Evolutionary conservation across 2,113 vertebrate genomes (phyloP).

Genomic region (Gallinago undulata): DNA sequence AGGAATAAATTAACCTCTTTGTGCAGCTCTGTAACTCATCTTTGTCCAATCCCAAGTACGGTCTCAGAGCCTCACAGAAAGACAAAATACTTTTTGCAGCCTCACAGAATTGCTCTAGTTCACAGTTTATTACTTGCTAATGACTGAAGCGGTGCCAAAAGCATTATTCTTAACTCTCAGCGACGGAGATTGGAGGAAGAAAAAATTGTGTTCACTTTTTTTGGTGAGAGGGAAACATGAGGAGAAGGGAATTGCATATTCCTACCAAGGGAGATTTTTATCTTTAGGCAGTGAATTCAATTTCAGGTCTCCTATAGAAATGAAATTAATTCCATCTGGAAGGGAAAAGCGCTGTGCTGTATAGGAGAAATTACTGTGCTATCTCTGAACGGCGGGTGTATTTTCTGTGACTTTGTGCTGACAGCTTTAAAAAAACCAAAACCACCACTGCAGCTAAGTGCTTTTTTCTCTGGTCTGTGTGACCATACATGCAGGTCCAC

Average conservation of each 20-base stretch:
- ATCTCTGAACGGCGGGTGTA: background rate
- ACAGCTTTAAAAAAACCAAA: background rate
- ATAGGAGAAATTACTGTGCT: background rate
- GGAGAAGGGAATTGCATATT: constrained; percentile 51
- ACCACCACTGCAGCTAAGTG: fast-evolving
- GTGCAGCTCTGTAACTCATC: constrained; percentile 35
- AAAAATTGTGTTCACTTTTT: constrained; percentile 12
- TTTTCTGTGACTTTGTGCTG: constrained; percentile 37
- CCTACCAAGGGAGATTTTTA: constrained; percentile 67
- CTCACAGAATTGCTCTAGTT: background rate
- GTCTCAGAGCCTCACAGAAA: background rate
- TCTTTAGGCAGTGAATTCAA: constrained; percentile 62
- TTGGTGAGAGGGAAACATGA: constrained; percentile 34
- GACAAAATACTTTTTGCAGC: background rate
- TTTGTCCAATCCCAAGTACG: background rate
- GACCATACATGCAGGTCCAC: background rate
- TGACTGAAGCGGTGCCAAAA: constrained; percentile 6
- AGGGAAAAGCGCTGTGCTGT: background rate
- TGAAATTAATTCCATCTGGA: constrained; percentile 67
- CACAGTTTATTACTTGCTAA: constrained; percentile 31
- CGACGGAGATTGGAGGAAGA: background rate
- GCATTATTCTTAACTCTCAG: constrained; percentile 10
- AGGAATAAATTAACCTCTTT: constrained; percentile 59
- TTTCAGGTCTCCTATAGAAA: constrained; percentile 54
- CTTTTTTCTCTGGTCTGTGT: background rate